Conservation (phyloP, 2,113 vertebrate species). For the Ageneiosus marmoratus region DNA sequence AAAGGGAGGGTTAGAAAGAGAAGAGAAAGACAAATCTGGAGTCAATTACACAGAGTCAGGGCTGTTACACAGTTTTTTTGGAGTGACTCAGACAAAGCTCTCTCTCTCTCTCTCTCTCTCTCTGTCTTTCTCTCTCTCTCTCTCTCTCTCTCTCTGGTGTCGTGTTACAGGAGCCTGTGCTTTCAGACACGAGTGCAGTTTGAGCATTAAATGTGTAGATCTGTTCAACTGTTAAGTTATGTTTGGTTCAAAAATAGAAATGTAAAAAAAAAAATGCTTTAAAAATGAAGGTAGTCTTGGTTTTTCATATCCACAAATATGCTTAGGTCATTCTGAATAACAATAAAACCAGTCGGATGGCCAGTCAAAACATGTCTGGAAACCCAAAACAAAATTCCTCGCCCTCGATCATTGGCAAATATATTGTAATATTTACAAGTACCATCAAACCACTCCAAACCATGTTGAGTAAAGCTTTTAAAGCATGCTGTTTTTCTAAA, state of each 20-base stretch:
- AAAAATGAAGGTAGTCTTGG: not conserved
- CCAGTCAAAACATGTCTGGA: slow-evolving; percentile 20
- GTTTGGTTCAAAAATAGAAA: not conserved
- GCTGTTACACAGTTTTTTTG: slow-evolving; percentile 45
- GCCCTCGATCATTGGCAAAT: not conserved
- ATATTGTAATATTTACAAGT: not conserved
- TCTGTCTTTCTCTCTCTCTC: slow-evolving; percentile 1
- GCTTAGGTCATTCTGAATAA: not conserved
- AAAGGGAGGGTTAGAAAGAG: slow-evolving; percentile 38
- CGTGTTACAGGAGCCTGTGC: slow-evolving; percentile 27
- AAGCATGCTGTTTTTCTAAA: not conserved
- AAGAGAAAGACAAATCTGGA: slow-evolving; percentile 55
- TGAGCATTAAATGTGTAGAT: slow-evolving; percentile 23
- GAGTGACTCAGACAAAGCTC: slow-evolving; percentile 41
- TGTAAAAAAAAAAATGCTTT: not conserved
- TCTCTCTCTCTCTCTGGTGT: slow-evolving; percentile 27
- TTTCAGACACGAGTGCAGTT: slow-evolving; percentile 28
- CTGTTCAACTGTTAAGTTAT: not conserved
- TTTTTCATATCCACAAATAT: not conserved
- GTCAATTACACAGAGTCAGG: slow-evolving; percentile 47
- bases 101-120: slow-evolving; percentile 22
- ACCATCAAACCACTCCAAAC: not conserved
- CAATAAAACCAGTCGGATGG: not conserved
- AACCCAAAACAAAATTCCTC: not conserved
- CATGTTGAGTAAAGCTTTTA: not conserved